Base-by-base conservation (phyloP, 2,888 invertebrate genomes). In the Magallana nippona region DNA sequence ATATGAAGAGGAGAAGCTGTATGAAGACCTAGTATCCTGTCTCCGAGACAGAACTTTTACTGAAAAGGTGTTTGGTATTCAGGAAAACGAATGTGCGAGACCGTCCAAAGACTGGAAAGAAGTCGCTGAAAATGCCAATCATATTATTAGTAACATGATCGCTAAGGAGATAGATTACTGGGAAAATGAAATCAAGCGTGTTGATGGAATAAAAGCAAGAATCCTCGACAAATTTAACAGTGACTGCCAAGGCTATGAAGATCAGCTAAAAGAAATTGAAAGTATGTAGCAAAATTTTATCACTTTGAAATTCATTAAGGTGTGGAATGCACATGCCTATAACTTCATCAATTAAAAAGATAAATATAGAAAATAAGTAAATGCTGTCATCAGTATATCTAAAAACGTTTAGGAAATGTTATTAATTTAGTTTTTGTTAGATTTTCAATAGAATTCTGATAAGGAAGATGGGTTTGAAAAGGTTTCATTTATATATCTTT, bases 221-320 rank as follows among this genome's bases (percentile, higher is more conserved):
- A 90, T 91, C 55, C 81, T 93, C 11, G 88, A 89, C 13, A 89
- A 89, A 22, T 92, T 92, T 86, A 90, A 92, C 78, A 81, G 88
- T 55, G 91, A 92, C 80, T 92, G 92, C 56, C 91, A 91, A 32
- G 88, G 92, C 17, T 90, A 92, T 89, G 92, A 92, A 71, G 90
- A 90, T 79, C 92, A 93, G 85, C 89, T 92, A 19, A 88, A 89
- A 44, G 88, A 90, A 82, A 86, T 92, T 55, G 92, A 93, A 89
- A 90, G 93, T 90, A 83, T 58, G 86, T 13, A 55, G 3, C 55
- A 63, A 44, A 44, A 5, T 44, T 44, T 44, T 44, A 5, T 3
- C 44, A 44, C 44, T 5, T 44, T 44, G 44, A 44, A 44, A 44
- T 44, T 0, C 44, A 44, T 44, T 44, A 44, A 44, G 8, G 44